These are phyloP conservation scores for Aplysina aerophoba DNA, from an alignment of 37 sponge, comb jelly and placozoan genomes.

Conservation along the genomic window DNA sequence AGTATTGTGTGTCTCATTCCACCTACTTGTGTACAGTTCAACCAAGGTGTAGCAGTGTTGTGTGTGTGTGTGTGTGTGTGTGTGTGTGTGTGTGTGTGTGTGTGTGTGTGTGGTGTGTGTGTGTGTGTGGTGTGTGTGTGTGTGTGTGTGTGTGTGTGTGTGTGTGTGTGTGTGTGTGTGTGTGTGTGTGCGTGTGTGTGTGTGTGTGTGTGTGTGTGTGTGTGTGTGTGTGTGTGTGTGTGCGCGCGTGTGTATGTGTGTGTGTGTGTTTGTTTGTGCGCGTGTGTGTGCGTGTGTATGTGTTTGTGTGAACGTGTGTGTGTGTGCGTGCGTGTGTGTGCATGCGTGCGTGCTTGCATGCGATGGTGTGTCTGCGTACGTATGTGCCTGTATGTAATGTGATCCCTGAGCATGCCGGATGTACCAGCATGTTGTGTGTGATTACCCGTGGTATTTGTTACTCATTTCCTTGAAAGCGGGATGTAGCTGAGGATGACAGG, in stretches of 20 bases:
- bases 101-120: background rate
- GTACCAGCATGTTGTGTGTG: background rate
- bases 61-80: conserved; percentile 31
- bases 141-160: conserved; percentile 2
- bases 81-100: conserved; percentile 26
- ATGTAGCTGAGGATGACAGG: no score
- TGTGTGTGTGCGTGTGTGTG: conserved; percentile 23
- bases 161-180: conserved; percentile 35
- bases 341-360: background rate
- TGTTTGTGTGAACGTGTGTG: no score
- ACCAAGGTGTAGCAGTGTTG: background rate
- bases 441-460: no score
- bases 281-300: no score
- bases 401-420: background rate
- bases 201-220: conserved; percentile 37
- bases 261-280: background rate
- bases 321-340: background rate
- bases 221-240: conserved; percentile 12
- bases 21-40: no score
- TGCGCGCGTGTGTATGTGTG: background rate
- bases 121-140: no score
- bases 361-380: background rate
- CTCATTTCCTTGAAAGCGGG: no score
- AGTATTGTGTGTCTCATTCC: no score
- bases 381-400: background rate